Percentiles rank a stretch among this genome's conserved stretches.
phyloP scores from a whole-genome alignment of 1,140 invertebrate genomes.

The Zeugodacus cucurbitae region DNA sequence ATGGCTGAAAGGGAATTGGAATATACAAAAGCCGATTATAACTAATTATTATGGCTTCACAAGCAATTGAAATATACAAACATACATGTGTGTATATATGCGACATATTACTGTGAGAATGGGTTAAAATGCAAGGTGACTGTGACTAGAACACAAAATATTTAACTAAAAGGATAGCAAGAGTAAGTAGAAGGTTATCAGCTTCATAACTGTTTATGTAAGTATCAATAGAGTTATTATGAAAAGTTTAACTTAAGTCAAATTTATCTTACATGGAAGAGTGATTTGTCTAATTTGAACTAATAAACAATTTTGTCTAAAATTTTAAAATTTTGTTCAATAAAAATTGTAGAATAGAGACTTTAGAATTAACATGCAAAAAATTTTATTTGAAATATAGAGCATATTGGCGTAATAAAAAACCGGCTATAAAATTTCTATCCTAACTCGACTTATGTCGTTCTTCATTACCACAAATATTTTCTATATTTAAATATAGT shows the following conservation, averaged over 20 bases:
- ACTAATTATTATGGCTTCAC: conserved; percentile 20
- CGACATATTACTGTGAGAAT: background rate
- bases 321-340: too few species aligned
- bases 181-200: background rate
- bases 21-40: conserved; percentile 29
- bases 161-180: background rate
- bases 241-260: too few species aligned
- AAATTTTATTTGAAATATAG: too few species aligned
- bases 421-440: too few species aligned
- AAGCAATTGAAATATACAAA: background rate
- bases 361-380: too few species aligned
- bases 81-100: background rate
- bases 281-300: too few species aligned
- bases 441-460: too few species aligned
- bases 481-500: too few species aligned
- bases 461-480: background rate
- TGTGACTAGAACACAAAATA: background rate
- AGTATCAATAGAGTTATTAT: background rate
- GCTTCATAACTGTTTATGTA: background rate
- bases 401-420: too few species aligned
- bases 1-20: background rate
- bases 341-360: too few species aligned
- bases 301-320: too few species aligned
- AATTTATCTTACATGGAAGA: too few species aligned
- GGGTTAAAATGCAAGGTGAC: background rate